Conservation (phyloP, 2,797 vertebrate genomes). For the Xiphorhynchus erythropygius region DNA sequence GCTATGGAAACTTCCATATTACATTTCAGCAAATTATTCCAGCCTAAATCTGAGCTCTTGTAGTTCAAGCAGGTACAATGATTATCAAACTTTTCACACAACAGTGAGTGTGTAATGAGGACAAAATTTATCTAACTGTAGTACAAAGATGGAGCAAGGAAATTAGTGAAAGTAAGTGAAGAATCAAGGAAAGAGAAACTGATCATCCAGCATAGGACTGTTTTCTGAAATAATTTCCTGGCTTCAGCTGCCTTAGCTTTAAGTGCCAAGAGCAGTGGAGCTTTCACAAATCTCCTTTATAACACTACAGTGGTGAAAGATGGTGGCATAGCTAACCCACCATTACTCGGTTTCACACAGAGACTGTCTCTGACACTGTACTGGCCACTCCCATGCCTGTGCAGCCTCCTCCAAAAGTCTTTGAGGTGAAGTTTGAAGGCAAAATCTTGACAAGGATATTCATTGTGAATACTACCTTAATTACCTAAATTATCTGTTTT, state of each 20-base stretch:
- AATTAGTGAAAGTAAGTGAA: background rate
- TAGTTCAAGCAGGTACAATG: background rate
- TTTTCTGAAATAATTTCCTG: background rate
- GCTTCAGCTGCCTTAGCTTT: background rate
- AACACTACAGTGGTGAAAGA: background rate
- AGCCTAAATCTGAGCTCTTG: background rate
- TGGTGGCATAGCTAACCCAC: background rate
- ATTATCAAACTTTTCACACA: background rate
- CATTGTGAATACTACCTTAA: background rate
- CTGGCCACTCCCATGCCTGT: background rate
- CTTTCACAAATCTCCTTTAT: background rate
- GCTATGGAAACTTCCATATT: background rate
- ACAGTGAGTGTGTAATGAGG: background rate
- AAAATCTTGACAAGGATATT: background rate
- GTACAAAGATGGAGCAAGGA: background rate
- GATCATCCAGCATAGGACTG: background rate
- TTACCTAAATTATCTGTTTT: constrained; percentile 1
- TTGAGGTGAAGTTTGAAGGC: background rate
- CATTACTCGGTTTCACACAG: background rate
- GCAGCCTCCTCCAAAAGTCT: background rate
- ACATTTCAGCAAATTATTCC: background rate
- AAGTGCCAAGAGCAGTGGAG: background rate
- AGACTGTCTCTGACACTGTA: background rate
- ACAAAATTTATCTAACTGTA: background rate
- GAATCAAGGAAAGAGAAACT: background rate